Conservation (phyloP, 2,797 vertebrate species). For the Heliangelus exortis region DNA sequence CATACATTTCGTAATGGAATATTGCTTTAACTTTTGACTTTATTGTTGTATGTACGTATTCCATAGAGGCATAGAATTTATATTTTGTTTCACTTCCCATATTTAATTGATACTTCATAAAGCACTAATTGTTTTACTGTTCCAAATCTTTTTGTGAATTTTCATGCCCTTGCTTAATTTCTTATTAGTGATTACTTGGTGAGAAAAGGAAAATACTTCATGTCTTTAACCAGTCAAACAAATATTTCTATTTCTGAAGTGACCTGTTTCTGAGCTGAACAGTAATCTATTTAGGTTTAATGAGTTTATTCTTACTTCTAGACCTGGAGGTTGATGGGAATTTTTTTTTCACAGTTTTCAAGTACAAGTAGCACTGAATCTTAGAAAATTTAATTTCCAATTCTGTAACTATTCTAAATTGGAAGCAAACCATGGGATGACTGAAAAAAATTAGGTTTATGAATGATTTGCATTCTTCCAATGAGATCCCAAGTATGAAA, state of each 20-base stretch:
- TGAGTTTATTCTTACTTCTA: conserved; percentile 25
- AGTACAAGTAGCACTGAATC: background rate
- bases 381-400: background rate
- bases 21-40: background rate
- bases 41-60: background rate
- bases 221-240: background rate
- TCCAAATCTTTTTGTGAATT: background rate
- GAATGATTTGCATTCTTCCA: background rate
- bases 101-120: background rate
- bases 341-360: conserved; percentile 21
- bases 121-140: background rate
- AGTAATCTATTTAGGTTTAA: background rate
- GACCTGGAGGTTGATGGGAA: background rate
- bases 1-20: background rate
- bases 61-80: background rate
- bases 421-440: background rate
- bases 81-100: background rate
- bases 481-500: background rate
- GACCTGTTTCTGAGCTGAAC: background rate
- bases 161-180: background rate
- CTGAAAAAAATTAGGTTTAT: background rate
- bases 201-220: background rate
- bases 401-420: background rate
- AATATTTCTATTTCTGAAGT: background rate
- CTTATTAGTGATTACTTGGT: background rate